Evolutionary conservation across 1,140 invertebrate species (phyloP), one percentile per base, ranked within the genome.

Genomic region (Drosophila persimilis): DNA sequence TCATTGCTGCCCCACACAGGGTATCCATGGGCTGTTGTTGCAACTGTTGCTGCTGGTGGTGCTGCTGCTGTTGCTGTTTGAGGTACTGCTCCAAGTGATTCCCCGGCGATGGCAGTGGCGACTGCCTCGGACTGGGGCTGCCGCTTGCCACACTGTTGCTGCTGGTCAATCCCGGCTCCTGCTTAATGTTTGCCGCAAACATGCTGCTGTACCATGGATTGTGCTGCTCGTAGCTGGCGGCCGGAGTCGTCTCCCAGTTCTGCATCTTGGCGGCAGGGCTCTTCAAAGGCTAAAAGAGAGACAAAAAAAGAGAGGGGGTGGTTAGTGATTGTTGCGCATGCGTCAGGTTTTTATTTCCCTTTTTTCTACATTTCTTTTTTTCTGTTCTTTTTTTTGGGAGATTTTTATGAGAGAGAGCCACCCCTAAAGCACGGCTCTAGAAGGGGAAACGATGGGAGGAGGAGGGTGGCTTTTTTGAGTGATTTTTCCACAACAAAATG

Each of bases 191-290:
- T 57, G 72, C 69, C 20, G 81, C 75, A 69, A 90, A 90, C 78
- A 91, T 90, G 70, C 69, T 89, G 70, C 77, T 91, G 50, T 91
- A 91, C 90, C 90, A 91, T 31, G 73, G 66, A 57, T 90, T 90
- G 57, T 90, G 83, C 58, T 91, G 89, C 71, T 91, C 89, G 31
- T 91, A 91, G 67, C 79, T 91, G 63, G 80, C 75, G 44, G 77
- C 72, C 35, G 86, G 67, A 46, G 81, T 78, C 20, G 86, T 72
- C 71, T 92, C 91, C 91, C 91, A 92, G 73, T 91, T 91, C 57
- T 91, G 89, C 88, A 92, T 91, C 46, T 79, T 91, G 70, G 48
- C 15, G 43, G 48, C 51, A 72, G 70, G 67, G 70, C 80, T 83
- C 35, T 39, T 39, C 35, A 39, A 39, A 13, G 15, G n/a, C 41